Evolutionary conservation across 2,113 vertebrate genomes (phyloP), one percentile per base, ranked within the genome.

Genomic region (Origma solitaria): DNA sequence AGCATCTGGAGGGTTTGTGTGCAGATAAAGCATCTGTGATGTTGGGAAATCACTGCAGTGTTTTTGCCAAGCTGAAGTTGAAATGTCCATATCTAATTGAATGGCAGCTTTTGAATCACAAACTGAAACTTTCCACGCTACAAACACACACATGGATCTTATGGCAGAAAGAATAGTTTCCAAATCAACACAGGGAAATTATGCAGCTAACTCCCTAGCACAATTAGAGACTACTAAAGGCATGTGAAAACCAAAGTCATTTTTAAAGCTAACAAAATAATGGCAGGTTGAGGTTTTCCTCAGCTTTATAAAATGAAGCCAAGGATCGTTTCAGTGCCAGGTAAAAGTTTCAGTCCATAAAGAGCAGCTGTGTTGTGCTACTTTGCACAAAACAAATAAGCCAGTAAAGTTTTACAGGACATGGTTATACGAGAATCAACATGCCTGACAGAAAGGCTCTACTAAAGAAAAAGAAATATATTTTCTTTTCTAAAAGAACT

Each of bases 191-290:
- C 70, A 68, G 73, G 82, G 80, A 97, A 86, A 91, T 58, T 51
- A 88, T 62, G 58, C 66, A 85, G 86, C 86, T 92, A 95, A 53
- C 66, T 94, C 89, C 68, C 62, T 53, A 80, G 61, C 77, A 80
- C 66, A 88, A 85, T 90, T 83, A 80, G 71, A 89, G 83, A 77
- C 15, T 68, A 83, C 77, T 92, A 81, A 93, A 94, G 65, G 78
- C 86, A 94, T 96, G 87, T 95, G 86, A 95, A 94, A 97, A 97
- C 93, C 91, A 92, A 96, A 96, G 77, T 86, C 2, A 71, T 97
- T 95, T 97, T 95, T 97, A 95, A 97, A 96, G 71, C 94, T 96
- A 96, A 97, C 93, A 95, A 95, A 95, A 96, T 96, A 96, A 97
- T 97, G 93, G 56, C 78, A 92, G 95, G 96, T 94, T 91, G 94